Evolutionary conservation across 2,113 vertebrate genomes (phyloP).

Genomic region (Redunca redunca): DNA sequence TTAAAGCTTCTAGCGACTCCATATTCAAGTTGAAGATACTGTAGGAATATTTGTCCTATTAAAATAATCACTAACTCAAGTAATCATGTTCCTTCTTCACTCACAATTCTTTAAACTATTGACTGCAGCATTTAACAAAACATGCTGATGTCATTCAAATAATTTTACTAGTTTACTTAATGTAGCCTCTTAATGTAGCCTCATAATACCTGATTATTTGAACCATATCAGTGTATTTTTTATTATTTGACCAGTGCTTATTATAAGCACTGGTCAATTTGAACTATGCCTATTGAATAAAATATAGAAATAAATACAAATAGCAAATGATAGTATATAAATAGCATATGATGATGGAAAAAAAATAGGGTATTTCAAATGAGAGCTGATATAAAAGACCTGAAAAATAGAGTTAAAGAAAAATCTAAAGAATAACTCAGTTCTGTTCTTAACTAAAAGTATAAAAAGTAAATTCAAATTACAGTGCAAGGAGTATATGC

Average conservation of each 20-base stretch:
- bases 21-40: background rate
- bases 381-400: background rate
- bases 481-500: background rate
- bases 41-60: background rate
- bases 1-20: background rate
- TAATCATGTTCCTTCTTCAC: background rate
- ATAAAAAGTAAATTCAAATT: background rate
- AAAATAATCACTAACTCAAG: background rate
- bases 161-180: background rate
- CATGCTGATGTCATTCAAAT: background rate
- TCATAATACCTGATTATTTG: background rate
- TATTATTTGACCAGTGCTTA: background rate
- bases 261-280: background rate
- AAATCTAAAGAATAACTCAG: background rate
- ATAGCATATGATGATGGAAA: background rate
- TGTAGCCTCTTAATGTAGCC: background rate
- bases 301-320: background rate
- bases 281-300: background rate
- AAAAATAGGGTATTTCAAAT: background rate
- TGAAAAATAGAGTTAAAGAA: background rate
- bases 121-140: background rate
- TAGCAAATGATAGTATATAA: background rate
- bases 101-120: background rate
- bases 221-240: background rate
- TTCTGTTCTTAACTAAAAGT: background rate